Conservation (phyloP, 2,888 invertebrate genomes). For the Polydesmus complanatus region DNA sequence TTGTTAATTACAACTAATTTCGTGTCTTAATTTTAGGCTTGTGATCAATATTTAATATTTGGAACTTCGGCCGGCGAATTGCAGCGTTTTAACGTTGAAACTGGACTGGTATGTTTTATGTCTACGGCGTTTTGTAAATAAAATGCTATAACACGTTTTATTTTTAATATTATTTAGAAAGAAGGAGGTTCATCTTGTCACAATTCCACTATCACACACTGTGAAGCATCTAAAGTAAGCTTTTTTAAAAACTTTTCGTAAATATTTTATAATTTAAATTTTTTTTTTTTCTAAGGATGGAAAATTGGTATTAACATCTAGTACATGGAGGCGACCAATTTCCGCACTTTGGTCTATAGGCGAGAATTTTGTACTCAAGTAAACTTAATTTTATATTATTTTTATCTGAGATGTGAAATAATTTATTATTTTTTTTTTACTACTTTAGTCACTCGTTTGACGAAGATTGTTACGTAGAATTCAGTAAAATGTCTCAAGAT, state of each 20-base stretch:
- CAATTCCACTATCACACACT: slow-evolving; percentile 67
- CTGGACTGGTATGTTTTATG: slow-evolving; percentile 43
- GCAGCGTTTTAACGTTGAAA: slow-evolving; percentile 69
- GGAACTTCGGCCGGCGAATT: slow-evolving; percentile 87
- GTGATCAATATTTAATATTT: slow-evolving; percentile 54
- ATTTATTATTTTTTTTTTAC: slow-evolving; percentile 6
- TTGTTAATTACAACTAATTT: not conserved
- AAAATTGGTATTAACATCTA: slow-evolving; percentile 65
- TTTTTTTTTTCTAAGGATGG: slow-evolving; percentile 40
- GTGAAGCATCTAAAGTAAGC: slow-evolving; percentile 30
- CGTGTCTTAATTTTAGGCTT: slow-evolving; percentile 34
- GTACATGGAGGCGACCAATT: slow-evolving; percentile 68
- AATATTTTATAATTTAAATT: slow-evolving; percentile 3
- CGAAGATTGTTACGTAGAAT: slow-evolving; percentile 80
- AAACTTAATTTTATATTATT: slow-evolving; percentile 26
- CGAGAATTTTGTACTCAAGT: slow-evolving; percentile 38
- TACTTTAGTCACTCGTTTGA: slow-evolving; percentile 41
- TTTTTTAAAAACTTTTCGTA: not conserved
- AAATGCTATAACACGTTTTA: too few species aligned
- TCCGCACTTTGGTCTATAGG: slow-evolving; percentile 55
- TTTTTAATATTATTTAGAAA: slow-evolving; percentile 38
- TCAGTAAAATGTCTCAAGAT: slow-evolving; percentile 62
- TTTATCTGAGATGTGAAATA: too few species aligned
- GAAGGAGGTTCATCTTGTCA: slow-evolving; percentile 68
- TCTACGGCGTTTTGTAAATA: too few species aligned